Percentiles rank a stretch among this genome's conserved stretches.
Conservation (phyloP, 2,888 invertebrate genomes). For the Agrotis clavis region DNA sequence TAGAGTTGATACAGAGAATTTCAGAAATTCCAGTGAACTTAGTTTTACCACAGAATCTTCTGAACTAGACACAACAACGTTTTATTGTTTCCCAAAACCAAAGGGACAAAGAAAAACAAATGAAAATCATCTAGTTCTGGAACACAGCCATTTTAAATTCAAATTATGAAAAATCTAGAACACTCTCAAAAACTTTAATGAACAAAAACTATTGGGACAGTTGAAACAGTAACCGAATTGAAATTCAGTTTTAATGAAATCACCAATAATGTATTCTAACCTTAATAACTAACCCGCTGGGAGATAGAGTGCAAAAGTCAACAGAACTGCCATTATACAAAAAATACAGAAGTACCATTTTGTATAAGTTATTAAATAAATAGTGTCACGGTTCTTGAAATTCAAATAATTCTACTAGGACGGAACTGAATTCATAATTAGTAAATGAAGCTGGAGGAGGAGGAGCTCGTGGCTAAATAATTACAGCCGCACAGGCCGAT, state of each 20-base stretch:
- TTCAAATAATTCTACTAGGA: no score
- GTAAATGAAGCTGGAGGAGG: no score
- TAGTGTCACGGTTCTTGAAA: no score
- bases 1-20: no score
- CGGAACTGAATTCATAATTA: no score
- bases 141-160: not conserved
- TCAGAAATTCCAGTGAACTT: no score
- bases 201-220: slow-evolving; percentile 40
- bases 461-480: no score
- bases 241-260: slow-evolving; percentile 62
- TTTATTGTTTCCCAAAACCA: not conserved
- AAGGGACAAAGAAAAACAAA: not conserved
- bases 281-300: slow-evolving; percentile 59
- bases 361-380: not conserved
- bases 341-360: slow-evolving; percentile 1
- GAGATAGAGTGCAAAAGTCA: slow-evolving; percentile 64
- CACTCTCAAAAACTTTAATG: slow-evolving; percentile 11
- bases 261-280: slow-evolving; percentile 66
- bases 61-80: not conserved
- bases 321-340: slow-evolving; percentile 22
- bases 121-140: not conserved
- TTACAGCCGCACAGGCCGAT: no score
- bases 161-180: slow-evolving; percentile 7
- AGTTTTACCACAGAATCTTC: not conserved
- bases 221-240: slow-evolving; percentile 50